Base-by-base conservation (phyloP, 2,888 invertebrate species). In the Catocala sponsa region DNA sequence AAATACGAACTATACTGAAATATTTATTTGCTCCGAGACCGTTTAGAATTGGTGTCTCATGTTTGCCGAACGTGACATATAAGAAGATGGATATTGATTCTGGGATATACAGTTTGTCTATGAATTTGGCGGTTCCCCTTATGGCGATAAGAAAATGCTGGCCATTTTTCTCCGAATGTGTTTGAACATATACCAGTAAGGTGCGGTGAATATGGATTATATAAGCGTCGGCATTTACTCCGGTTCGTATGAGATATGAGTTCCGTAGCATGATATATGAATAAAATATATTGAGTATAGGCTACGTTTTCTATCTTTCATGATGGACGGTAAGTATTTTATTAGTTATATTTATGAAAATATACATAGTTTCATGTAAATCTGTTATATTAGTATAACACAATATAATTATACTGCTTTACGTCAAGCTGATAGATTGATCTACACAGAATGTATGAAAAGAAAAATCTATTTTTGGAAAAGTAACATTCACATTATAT, bases 61-160 rank as follows among this genome's bases (percentile, higher is more conserved):
- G 85, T 85, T 83, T 86, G 74, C 63, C 50, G 86, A 85, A 86
- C 85, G 85, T 85, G 85, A 81, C 79, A 68, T 56, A 72, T 70
- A 63, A 68, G 68, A 74, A 68, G 72, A 77, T 71, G 74, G 82
- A 78, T 76, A 75, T 76, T 70, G 78, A 78, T 77, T 77, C 78
- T 60, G 43, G 55, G 60, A 60, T 72, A 63, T 61, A 73, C 62
- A 62, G 75, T 75, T 76, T 77, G 73, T 77, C 70, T 73, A 75
- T 69, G 78, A 78, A 77, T 77, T 77, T 68, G 62, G 65, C 54
- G 60, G 73, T 72, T 48, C 60, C 49, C 55, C 57, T 62, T 72
- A 67, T 73, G 51, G 43, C 65, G 52, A 66, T 70, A 69, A 68
- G 73, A 69, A 72, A 76, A 76, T 76, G 64, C 43, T 63, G 63